Evolutionary conservation across 1,140 invertebrate genomes (phyloP).

Genomic region (Zaprionus davidi): DNA sequence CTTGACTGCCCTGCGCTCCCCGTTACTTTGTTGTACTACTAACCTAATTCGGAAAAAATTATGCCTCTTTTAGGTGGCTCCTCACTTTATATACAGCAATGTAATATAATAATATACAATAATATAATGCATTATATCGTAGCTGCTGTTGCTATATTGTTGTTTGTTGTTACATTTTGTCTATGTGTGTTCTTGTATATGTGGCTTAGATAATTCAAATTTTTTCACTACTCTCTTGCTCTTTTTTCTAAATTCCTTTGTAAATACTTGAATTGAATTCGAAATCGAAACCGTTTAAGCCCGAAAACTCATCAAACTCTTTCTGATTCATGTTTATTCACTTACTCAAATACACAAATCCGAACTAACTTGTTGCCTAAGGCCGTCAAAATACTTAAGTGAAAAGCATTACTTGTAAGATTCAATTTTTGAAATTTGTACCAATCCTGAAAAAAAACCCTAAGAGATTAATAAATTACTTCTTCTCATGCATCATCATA

Average conservation of each 20-base stretch:
- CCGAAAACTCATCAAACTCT: slow-evolving; percentile 73
- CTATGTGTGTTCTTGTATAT: slow-evolving; percentile 26
- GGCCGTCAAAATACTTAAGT: slow-evolving; percentile 81
- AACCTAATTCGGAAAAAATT: slow-evolving; percentile 35
- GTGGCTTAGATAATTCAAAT: slow-evolving; percentile 37
- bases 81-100: slow-evolving; percentile 30
- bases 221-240: slow-evolving; percentile 25
- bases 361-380: slow-evolving; percentile 81
- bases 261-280: slow-evolving; percentile 42
- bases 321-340: slow-evolving; percentile 80
- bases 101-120: neutral
- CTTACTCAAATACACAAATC: slow-evolving; percentile 76
- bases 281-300: slow-evolving; percentile 43
- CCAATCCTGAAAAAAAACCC: slow-evolving; percentile 53
- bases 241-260: slow-evolving; percentile 30
- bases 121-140: slow-evolving; percentile 8
- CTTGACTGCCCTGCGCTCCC: slow-evolving; percentile 34
- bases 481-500: slow-evolving; percentile 28
- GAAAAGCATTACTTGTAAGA: slow-evolving; percentile 77
- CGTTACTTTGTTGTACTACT: slow-evolving; percentile 33
- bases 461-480: slow-evolving; percentile 74
- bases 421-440: slow-evolving; percentile 72
- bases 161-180: slow-evolving; percentile 43
- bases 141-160: slow-evolving; percentile 56
- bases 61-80: slow-evolving; percentile 25